Conservation (phyloP, 2,797 vertebrate genomes). For the Eulemur rubriventer region DNA sequence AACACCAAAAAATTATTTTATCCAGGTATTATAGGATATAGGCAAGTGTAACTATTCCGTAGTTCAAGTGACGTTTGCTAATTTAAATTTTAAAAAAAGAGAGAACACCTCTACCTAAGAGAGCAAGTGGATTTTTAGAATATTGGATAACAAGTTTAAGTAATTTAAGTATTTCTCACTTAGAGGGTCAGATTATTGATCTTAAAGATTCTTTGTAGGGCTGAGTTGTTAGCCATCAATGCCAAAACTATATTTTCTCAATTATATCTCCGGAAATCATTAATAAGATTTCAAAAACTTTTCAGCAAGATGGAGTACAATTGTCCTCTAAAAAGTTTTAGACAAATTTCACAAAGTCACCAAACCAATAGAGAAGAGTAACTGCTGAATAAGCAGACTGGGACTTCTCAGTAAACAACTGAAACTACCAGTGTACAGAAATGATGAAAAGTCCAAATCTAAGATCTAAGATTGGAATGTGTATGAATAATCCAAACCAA, state of each 20-base stretch:
- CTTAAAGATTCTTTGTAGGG: not conserved
- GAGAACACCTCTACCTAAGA: not conserved
- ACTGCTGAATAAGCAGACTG: not conserved
- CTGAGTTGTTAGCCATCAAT: not conserved
- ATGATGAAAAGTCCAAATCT: not conserved
- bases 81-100: not conserved
- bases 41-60: not conserved
- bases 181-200: constrained; percentile 4
- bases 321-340: not conserved
- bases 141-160: not conserved
- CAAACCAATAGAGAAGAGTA: not conserved
- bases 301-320: not conserved
- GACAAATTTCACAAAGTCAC: not conserved
- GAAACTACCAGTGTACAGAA: not conserved
- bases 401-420: not conserved
- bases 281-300: not conserved
- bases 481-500: not conserved
- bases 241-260: not conserved
- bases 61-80: not conserved
- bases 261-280: not conserved
- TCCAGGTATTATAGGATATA: not conserved
- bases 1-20: not conserved
- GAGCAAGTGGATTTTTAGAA: not conserved
- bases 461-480: not conserved
- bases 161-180: not conserved